Evolutionary conservation across 64 coral and sea anemone genomes (phyloP).

Genomic region (Anthopleura sola): DNA sequence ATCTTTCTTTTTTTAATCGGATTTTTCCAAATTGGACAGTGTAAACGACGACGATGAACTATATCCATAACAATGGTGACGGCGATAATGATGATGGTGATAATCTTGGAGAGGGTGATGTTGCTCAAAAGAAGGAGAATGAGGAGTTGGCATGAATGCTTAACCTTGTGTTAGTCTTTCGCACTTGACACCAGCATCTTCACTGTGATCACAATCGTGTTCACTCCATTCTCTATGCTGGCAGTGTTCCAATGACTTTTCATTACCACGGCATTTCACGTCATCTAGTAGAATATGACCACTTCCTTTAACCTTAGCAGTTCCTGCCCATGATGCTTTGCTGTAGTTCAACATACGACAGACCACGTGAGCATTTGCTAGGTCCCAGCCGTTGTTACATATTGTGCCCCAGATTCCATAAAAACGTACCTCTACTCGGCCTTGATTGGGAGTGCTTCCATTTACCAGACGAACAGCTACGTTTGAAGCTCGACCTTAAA

Average conservation of each 20-base stretch:
- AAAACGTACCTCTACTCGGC: neutral
- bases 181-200: neutral
- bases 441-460: neutral
- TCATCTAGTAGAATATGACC: neutral
- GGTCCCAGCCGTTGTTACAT: neutral
- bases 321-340: neutral
- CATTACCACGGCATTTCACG: neutral
- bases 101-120: no score
- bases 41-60: no score
- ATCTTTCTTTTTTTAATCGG: no score
- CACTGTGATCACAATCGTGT: neutral
- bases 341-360: slow-evolving; percentile 14
- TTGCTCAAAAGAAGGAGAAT: no score
- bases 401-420: slow-evolving; percentile 2
- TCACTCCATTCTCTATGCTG: neutral
- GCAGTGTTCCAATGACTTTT: neutral
- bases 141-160: no score
- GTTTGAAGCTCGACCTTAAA: neutral
- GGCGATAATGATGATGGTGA: no score
- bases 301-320: neutral
- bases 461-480: neutral
- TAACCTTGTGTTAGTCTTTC: neutral
- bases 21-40: no score
- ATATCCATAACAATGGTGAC: no score
- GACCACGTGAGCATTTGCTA: neutral